Evolutionary conservation across 2,113 vertebrate species (phyloP).

Genomic region (Haemorhous mexicanus): DNA sequence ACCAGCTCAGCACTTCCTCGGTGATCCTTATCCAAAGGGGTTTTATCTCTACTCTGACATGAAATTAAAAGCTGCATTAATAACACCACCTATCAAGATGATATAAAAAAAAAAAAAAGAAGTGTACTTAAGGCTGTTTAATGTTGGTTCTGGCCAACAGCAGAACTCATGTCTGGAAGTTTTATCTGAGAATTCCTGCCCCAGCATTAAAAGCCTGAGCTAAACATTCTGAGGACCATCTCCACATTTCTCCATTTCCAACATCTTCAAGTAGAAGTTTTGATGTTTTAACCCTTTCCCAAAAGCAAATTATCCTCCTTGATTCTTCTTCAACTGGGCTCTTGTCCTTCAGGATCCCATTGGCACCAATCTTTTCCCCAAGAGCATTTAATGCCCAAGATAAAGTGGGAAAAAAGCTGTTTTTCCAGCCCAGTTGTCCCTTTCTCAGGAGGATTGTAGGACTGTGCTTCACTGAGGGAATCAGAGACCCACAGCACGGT

Average conservation of each 20-base stretch:
- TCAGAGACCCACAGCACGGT: background rate
- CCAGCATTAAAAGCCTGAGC: background rate
- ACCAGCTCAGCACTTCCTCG: background rate
- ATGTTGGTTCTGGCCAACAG: slow-evolving; percentile 31
- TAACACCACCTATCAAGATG: slow-evolving; percentile 25
- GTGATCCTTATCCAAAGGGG: background rate
- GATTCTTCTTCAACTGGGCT: background rate
- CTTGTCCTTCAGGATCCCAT: background rate
- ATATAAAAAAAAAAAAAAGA: background rate
- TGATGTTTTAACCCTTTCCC: background rate
- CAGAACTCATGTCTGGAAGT: background rate
- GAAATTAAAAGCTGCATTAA: background rate
- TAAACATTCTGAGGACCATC: background rate
- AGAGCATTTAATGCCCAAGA: background rate
- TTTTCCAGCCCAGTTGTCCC: slow-evolving; percentile 2
- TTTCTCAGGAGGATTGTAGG: background rate
- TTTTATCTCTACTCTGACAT: background rate
- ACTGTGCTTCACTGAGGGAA: background rate
- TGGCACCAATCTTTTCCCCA: background rate
- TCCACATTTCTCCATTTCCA: background rate
- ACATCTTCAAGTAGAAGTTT: background rate
- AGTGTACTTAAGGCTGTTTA: background rate
- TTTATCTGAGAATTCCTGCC: background rate
- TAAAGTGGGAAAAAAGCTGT: background rate
- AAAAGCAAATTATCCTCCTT: background rate